These are phyloP conservation scores for Gryllus longicercus DNA, from an alignment of 2,888 invertebrate species.

Conservation along the genomic window DNA sequence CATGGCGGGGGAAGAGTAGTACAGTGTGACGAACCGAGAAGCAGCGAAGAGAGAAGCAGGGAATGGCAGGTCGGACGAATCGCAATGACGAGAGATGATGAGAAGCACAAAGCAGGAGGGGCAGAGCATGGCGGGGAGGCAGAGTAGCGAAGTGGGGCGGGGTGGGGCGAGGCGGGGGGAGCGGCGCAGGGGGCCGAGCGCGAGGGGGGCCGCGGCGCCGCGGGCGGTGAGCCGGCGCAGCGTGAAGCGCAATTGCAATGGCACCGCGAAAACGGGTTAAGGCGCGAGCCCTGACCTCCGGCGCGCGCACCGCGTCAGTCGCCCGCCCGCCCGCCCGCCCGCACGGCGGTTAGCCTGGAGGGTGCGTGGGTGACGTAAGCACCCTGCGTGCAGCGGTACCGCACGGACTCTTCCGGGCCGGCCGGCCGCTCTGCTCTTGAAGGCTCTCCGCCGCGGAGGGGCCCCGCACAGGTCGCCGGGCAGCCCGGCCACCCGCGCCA, in stretches of 20 bases:
- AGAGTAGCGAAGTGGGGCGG: too few relatives aligned
- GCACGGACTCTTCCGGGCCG: slow-evolving; percentile 5
- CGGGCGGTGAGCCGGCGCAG: not conserved
- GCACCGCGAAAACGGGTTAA: slow-evolving; percentile 1
- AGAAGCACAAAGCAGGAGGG: too few relatives aligned
- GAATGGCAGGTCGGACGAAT: too few relatives aligned
- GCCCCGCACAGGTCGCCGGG: too few relatives aligned
- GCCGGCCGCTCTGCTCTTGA: not conserved
- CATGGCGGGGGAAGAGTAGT: too few relatives aligned
- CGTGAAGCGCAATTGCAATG: not conserved
- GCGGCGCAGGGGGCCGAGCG: not conserved
- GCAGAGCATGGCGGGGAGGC: too few relatives aligned
- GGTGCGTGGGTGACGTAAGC: slow-evolving; percentile 17
- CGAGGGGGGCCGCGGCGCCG: not conserved
- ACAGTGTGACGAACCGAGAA: too few relatives aligned
- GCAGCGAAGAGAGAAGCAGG: too few relatives aligned
- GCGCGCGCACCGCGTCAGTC: not conserved
- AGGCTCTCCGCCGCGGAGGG: not conserved
- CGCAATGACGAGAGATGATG: too few relatives aligned
- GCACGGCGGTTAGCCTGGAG: not conserved
- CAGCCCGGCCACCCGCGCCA: too few relatives aligned
- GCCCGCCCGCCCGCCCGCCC: not conserved
- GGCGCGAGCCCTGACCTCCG: slow-evolving; percentile 6
- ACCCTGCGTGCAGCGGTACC: slow-evolving; percentile 8
- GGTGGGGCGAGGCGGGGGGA: not conserved